Percentiles rank a stretch among this genome's conserved stretches.
Conservation (phyloP, 2,888 invertebrate genomes). For the Drosophila nigricruria region DNA sequence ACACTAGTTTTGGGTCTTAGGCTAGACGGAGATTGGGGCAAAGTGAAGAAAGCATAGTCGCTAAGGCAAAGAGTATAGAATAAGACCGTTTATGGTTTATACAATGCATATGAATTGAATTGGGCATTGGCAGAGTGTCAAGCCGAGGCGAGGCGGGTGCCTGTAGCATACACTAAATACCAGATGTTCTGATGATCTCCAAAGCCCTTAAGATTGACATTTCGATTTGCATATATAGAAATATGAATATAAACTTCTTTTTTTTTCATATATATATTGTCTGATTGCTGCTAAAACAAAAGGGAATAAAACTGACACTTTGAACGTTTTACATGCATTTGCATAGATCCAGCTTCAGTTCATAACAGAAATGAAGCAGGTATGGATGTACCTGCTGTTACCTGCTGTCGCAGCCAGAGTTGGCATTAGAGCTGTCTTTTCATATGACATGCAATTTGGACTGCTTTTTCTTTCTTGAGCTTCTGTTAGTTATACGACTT, state of each 20-base stretch:
- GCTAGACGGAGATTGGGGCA: too few species aligned
- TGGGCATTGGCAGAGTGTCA: too few species aligned
- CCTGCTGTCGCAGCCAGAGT: conserved; percentile 3
- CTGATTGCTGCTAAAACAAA: not conserved
- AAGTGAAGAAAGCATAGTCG: too few species aligned
- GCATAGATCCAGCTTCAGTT: not conserved
- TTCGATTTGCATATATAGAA: not conserved
- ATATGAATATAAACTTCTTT: not conserved
- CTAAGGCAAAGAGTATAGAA: too few species aligned
- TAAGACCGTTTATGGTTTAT: too few species aligned
- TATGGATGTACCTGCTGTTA: not conserved
- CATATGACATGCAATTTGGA: conserved; percentile 16
- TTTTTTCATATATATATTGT: not conserved
- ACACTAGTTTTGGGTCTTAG: too few species aligned
- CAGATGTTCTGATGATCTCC: too few species aligned
- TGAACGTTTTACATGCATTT: not conserved
- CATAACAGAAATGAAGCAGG: not conserved
- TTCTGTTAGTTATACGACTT: conserved; percentile 15
- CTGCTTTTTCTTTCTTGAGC: not conserved
- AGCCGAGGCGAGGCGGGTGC: too few species aligned
- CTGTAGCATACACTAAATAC: too few species aligned
- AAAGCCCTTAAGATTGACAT: not conserved
- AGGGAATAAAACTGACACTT: not conserved
- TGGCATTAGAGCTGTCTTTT: conserved; percentile 5
- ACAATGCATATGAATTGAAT: too few species aligned